Evolutionary conservation across 2,888 invertebrate species (phyloP).

Genomic region (Tolmerus cingulatus): DNA sequence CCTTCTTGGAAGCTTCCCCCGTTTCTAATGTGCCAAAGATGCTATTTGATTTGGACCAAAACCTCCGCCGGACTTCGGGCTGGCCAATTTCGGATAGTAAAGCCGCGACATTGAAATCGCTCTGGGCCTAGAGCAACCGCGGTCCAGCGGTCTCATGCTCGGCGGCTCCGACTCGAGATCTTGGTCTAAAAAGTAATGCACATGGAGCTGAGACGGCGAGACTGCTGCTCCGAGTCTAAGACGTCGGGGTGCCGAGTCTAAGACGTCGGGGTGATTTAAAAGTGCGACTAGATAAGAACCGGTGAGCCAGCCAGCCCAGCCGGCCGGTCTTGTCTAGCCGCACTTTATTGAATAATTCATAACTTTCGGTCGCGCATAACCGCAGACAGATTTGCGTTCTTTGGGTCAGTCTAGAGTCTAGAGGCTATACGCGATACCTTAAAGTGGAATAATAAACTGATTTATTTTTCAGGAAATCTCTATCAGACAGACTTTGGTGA

Average conservation of each 20-base stretch:
- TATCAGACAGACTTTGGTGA: not conserved
- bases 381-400: conserved; percentile 22
- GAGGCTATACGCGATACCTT: not conserved
- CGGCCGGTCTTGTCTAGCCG: conserved; percentile 38
- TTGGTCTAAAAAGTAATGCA: conserved; percentile 11
- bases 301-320: not conserved
- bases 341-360: conserved; percentile 39
- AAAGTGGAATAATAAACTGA: conserved; percentile 13
- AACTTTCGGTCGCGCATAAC: conserved; percentile 2
- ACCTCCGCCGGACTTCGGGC: not conserved
- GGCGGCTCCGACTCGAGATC: not conserved
- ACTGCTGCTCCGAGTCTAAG: conserved; percentile 16
- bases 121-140: not conserved
- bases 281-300: conserved; percentile 16
- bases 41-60: not conserved
- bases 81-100: not conserved
- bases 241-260: not conserved
- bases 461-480: conserved; percentile 31
- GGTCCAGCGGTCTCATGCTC: not conserved
- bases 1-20: not conserved
- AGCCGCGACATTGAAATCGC: conserved; percentile 6
- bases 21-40: not conserved
- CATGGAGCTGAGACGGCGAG: not conserved
- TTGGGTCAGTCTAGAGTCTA: conserved; percentile 24
- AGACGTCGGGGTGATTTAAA: conserved; percentile 24